These are phyloP conservation scores for Cygnus buccinator DNA, from an alignment of 2,113 vertebrate species.

Conservation along the genomic window DNA sequence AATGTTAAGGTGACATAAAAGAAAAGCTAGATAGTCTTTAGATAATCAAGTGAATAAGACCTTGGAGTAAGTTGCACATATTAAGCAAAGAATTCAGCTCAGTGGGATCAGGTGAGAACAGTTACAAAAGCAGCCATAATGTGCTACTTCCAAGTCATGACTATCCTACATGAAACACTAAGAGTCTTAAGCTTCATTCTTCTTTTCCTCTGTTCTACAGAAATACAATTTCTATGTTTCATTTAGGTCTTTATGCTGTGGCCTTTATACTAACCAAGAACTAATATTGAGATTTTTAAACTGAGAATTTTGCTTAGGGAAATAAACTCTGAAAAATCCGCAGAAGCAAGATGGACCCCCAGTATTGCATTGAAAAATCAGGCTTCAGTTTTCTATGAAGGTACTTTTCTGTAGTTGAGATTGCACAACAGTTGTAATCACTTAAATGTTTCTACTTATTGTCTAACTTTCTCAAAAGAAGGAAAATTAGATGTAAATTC, in stretches of 20 bases:
- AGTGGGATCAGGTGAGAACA: background rate
- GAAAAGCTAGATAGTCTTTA: background rate
- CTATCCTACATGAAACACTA: background rate
- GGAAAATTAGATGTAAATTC: background rate
- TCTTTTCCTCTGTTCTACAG: background rate
- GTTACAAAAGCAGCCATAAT: background rate
- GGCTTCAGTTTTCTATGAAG: background rate
- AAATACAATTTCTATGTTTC: background rate
- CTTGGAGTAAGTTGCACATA: background rate
- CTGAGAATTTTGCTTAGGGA: background rate
- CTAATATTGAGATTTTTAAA: background rate
- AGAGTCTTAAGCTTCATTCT: background rate
- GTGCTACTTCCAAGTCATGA: background rate
- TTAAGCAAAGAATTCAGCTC: background rate
- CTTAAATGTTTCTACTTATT: background rate
- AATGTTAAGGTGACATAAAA: background rate
- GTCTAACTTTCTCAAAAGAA: background rate
- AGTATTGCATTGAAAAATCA: rapidly evolving
- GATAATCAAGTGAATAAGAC: background rate
- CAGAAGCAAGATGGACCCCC: background rate
- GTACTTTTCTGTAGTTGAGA: background rate
- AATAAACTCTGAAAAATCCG: background rate
- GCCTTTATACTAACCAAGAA: background rate
- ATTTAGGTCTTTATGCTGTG: background rate
- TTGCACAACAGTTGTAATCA: background rate